phyloP scores from a whole-genome alignment of 92 coral and sea anemone species.

The Blastomussa wellsi region DNA sequence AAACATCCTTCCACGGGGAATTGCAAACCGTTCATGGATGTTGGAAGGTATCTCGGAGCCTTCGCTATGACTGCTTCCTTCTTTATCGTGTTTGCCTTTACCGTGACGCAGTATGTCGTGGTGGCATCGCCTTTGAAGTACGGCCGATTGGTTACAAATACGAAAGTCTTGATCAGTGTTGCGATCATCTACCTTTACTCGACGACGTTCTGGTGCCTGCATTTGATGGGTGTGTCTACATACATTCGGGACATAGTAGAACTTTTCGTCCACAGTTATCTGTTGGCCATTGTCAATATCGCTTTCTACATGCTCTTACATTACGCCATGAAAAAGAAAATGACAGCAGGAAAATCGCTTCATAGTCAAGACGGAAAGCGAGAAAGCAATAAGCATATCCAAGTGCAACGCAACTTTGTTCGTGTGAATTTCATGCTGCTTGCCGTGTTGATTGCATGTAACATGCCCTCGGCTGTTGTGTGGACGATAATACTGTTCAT shows the following conservation, averaged over 20 bases:
- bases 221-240: constrained; percentile 6
- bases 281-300: neutral
- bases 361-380: neutral
- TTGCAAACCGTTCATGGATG: neutral
- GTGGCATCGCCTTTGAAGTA: constrained; percentile 27
- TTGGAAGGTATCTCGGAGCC: neutral
- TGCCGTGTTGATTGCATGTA: neutral
- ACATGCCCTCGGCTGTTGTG: neutral
- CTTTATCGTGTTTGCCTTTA: neutral
- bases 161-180: constrained; percentile 8
- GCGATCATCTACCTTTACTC: neutral
- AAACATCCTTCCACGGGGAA: neutral
- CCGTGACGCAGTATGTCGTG: constrained; percentile 26
- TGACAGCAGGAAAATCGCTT: constrained; percentile 19
- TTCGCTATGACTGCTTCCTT: neutral
- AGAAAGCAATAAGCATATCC: neutral
- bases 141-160: constrained; percentile 18
- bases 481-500: neutral
- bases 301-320: neutral
- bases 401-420: constrained; percentile 15
- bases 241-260: neutral
- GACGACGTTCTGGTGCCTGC: neutral
- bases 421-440: constrained; percentile 16
- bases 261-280: neutral
- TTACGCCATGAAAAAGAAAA: constrained; percentile 5